Conservation (phyloP, 2,113 vertebrate species). For the Neomonachus schauinslandi region DNA sequence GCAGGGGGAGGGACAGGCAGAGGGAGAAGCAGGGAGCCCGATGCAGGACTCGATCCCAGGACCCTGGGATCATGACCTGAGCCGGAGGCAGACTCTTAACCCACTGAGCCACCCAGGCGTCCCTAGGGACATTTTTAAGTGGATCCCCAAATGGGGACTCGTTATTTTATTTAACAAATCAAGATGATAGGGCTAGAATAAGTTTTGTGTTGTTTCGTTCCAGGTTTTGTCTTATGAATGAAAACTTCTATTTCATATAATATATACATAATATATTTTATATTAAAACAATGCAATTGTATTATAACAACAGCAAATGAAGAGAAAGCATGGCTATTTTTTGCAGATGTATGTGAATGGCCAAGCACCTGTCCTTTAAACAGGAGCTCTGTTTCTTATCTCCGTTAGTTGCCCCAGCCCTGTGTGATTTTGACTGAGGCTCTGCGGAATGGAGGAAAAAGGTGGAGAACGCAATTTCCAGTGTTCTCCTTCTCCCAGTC, state of each 20-base stretch:
- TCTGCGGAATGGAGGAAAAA: conserved; percentile 36
- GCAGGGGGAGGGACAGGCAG: no score
- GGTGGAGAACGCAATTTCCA: neutral
- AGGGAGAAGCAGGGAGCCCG: no score
- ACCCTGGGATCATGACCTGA: no score
- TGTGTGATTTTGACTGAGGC: conserved; percentile 40
- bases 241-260: neutral
- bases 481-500: conserved; percentile 18
- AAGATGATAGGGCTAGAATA: neutral
- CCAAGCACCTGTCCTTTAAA: conserved; percentile 8
- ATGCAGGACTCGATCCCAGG: no score
- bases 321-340: neutral
- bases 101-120: no score
- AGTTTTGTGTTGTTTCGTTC: conserved; percentile 12
- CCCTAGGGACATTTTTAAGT: conserved; percentile 5
- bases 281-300: conserved; percentile 13
- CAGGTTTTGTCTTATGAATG: conserved; percentile 19
- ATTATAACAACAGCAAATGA: conserved; percentile 22
- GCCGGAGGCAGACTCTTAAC: no score
- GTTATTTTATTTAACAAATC: conserved; percentile 48
- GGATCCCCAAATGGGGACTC: neutral
- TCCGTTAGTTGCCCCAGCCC: neutral
- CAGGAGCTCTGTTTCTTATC: neutral
- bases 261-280: neutral
- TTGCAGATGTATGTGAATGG: conserved; percentile 30